These are phyloP conservation scores for Hartigia nigra DNA, from an alignment of 2,888 invertebrate species.

Conservation along the genomic window DNA sequence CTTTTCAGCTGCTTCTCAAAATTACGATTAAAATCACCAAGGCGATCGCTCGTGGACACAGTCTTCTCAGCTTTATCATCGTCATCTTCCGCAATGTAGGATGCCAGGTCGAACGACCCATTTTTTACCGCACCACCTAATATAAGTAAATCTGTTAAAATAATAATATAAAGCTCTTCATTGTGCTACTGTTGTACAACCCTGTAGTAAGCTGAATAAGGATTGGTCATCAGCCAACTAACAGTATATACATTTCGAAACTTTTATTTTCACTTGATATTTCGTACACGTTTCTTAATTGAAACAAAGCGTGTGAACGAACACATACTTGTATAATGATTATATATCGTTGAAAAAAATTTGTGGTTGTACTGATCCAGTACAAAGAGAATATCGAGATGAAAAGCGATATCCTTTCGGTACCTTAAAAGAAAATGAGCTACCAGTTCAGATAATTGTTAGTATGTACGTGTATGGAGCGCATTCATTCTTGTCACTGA, in stretches of 20 bases:
- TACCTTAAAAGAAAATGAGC: background rate
- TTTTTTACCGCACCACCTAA: constrained; percentile 27
- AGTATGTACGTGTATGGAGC: background rate
- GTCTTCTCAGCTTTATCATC: constrained; percentile 7
- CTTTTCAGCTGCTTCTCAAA: background rate
- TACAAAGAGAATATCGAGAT: background rate
- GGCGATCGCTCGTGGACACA: background rate
- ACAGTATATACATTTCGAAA: background rate
- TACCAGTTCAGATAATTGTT: background rate
- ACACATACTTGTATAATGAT: background rate
- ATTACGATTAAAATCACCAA: constrained; percentile 1
- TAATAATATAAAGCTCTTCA: background rate
- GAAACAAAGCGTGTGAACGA: background rate
- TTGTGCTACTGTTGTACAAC: background rate
- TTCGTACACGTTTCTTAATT: background rate
- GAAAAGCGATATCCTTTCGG: background rate
- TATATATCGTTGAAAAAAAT: background rate
- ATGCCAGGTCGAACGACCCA: constrained; percentile 32
- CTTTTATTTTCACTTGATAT: background rate
- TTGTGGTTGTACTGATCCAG: background rate
- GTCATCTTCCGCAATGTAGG: constrained; percentile 33
- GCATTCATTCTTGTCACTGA: background rate
- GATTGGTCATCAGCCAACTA: background rate
- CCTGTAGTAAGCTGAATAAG: background rate
- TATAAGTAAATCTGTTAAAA: constrained; percentile 12